Evolutionary conservation across 2,888 invertebrate species (phyloP), one percentile per base, ranked within the genome.

Genomic region (Elmis aenea): DNA sequence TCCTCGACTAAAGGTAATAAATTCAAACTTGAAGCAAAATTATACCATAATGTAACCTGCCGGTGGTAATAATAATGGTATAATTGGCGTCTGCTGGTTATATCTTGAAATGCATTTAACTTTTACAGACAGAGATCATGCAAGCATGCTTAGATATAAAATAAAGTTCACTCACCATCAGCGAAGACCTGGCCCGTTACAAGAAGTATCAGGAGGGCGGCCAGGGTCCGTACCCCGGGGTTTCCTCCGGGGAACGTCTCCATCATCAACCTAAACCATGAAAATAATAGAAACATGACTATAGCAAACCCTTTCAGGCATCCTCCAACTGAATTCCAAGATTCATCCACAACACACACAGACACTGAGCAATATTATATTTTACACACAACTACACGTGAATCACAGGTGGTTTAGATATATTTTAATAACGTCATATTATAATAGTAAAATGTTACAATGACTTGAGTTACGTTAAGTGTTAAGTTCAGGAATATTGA

Each of bases 171-270:
- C 67, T 67, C 55, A 67, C 67, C 67, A 50, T 60, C 66, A 42
- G 64, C 62, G 57, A 66, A 59, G 46, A 63, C 66, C 54, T 66
- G 65, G 47, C 62, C 62, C 37, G 57, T 58, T 35, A 60, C 51
- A 37, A 66, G 51, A 26, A 67, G 56, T 44, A 62, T 46, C 39
- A 66, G 52, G 40, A 64, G 50, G 49, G 58, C 52, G 56, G 60
- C 61, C 56, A 62, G 53, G 44, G 61, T 46, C 45, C 52, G 54
- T 46, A 50, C 45, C 45, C 48, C 50, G 36, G 50, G 39, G 37
- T 47, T 45, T 42, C 48, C 33, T 38, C 53, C 51, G 46, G 54
- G 58, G 55, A 54, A 51, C 59, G 58, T 58, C 60, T 57, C 58
- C 60, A 62, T 64, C 54, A 49, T 56, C 49, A 52, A 61, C 59